phyloP scores from a whole-genome alignment of 35 echinoderm and acorn worm species.

The Heliocidaris tuberculata region DNA sequence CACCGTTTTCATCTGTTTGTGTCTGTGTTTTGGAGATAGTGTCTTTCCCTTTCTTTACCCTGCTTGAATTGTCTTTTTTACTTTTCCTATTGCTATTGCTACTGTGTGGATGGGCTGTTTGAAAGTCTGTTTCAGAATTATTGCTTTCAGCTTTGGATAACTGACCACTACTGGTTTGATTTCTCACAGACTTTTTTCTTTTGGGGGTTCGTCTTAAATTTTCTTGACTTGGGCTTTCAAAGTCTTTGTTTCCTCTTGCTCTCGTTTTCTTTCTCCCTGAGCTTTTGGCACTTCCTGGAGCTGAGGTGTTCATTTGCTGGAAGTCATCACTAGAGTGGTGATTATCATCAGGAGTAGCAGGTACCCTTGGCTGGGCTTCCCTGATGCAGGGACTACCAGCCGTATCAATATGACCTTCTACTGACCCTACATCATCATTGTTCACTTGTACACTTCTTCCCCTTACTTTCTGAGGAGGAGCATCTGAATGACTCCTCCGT shows the following conservation, averaged over 20 bases:
- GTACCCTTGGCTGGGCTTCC: slow-evolving; percentile 3
- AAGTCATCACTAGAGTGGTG: slow-evolving; percentile 40
- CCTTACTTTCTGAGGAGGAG: slow-evolving; percentile 42
- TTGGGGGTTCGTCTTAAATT: not conserved
- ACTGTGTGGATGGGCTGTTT: not conserved
- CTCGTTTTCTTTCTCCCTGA: not conserved
- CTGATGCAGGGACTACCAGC: not conserved
- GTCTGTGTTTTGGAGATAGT: not conserved
- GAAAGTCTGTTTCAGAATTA: slow-evolving; percentile 34
- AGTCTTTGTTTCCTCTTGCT: not conserved
- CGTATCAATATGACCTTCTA: not conserved
- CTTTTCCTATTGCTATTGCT: slow-evolving; percentile 9
- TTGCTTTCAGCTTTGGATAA: not conserved
- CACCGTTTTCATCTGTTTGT: not conserved
- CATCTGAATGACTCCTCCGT: slow-evolving; percentile 37
- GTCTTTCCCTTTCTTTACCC: not conserved
- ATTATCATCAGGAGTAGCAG: not conserved
- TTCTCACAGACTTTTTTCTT: not conserved
- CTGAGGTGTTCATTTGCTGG: not conserved
- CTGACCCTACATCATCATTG: not conserved
- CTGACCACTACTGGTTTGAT: not conserved
- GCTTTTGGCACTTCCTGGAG: slow-evolving; percentile 25
- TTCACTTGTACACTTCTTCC: slow-evolving; percentile 16
- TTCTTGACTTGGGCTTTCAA: not conserved
- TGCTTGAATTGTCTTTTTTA: not conserved